These are phyloP conservation scores for Illadopsis cleaveri DNA, from an alignment of 2,113 vertebrate genomes.

Conservation along the genomic window DNA sequence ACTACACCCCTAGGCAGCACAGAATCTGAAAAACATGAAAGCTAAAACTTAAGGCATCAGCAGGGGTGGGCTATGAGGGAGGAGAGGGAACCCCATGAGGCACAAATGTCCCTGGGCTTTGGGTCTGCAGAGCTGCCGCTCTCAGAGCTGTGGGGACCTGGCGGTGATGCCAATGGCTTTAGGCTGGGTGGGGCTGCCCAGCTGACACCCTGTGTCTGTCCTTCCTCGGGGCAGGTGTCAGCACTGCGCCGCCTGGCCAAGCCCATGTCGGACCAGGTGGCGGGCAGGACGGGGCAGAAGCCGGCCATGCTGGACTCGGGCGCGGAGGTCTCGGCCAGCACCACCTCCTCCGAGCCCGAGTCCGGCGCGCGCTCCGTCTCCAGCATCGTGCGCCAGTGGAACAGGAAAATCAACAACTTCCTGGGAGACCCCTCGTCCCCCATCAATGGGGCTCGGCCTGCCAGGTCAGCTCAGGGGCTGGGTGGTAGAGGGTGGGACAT, in stretches of 20 bases:
- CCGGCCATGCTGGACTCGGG: constrained; percentile 81
- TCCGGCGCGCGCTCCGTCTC: constrained; percentile 83
- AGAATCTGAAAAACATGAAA: background rate
- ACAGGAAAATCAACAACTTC: constrained; percentile 89
- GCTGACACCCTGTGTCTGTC: background rate
- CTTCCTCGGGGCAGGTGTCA: constrained; percentile 71
- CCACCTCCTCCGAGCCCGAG: constrained; percentile 88
- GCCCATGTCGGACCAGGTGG: constrained; percentile 90
- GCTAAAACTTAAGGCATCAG: background rate
- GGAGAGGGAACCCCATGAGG: background rate
- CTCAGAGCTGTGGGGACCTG: background rate
- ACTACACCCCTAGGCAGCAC: background rate
- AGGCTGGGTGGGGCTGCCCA: background rate
- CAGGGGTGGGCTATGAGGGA: fast-evolving
- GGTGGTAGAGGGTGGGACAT: background rate
- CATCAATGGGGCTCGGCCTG: constrained; percentile 67
- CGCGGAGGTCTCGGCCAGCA: constrained; percentile 86
- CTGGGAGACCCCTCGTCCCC: constrained; percentile 77
- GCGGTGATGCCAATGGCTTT: background rate
- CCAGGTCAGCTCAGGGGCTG: constrained; percentile 67
- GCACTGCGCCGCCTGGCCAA: constrained; percentile 91
- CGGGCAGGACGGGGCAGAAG: constrained; percentile 76
- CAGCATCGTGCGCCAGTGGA: constrained; percentile 95
- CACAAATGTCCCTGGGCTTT: background rate
- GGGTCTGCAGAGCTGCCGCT: fast-evolving